Percentiles rank a stretch among this genome's conserved stretches.
phyloP scores from a whole-genome alignment of 2,888 invertebrate genomes.

The Didymodactylos carnosus region DNA sequence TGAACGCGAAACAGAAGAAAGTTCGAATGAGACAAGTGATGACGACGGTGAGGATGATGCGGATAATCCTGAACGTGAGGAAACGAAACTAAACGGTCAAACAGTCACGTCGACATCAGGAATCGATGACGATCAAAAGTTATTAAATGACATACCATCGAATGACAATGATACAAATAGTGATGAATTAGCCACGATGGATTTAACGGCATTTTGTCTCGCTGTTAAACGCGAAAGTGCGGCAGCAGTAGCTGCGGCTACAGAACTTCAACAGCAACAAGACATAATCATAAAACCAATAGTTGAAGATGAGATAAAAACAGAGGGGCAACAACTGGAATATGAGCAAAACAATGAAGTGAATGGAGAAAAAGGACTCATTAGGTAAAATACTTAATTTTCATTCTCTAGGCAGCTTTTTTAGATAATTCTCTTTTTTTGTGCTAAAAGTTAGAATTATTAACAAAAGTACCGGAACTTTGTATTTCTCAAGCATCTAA shows the following conservation, averaged over 20 bases:
- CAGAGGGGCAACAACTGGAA: neutral
- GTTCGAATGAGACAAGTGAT: neutral
- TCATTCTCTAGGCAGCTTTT: no score
- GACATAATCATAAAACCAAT: neutral
- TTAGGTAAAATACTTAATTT: no score
- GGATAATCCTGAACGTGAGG: no score
- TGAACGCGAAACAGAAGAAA: neutral
- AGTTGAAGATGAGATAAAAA: neutral
- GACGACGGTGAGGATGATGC: neutral
- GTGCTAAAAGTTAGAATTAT: no score
- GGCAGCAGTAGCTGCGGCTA: neutral
- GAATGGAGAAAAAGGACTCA: no score
- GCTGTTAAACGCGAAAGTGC: neutral
- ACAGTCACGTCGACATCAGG: no score
- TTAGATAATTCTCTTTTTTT: no score
- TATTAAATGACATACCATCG: neutral
- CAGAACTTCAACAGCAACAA: neutral
- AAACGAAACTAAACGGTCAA: no score
- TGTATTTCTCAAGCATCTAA: no score
- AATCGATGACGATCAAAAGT: no score
- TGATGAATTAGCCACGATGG: neutral
- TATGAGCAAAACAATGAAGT: neutral
- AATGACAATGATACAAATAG: neutral
- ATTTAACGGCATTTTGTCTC: neutral
- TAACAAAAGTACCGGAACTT: no score